Evolutionary conservation across 2,888 invertebrate genomes (phyloP).

Genomic region (Carcina quercana): DNA sequence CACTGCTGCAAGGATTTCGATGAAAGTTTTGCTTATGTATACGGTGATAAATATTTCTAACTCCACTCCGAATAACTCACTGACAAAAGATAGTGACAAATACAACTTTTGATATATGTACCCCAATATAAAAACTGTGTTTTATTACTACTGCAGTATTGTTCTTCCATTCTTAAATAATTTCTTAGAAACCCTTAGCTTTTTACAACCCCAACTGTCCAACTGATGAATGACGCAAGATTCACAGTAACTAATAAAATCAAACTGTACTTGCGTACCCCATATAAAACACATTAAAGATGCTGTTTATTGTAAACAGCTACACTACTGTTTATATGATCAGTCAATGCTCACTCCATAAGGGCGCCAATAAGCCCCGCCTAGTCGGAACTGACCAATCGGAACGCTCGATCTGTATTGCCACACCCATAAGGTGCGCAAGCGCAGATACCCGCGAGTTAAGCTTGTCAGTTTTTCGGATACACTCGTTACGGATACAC

Average conservation of each 20-base stretch:
- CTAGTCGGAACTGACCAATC: conserved; percentile 45
- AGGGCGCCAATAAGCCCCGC: conserved; percentile 37
- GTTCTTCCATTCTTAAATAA: neutral
- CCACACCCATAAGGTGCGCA: conserved; percentile 57
- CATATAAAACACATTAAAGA: conserved; percentile 69
- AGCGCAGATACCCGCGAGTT: conserved; percentile 35
- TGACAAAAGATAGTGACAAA: no score
- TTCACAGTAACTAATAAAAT: conserved; percentile 51
- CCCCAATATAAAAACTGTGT: no score
- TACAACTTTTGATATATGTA: no score
- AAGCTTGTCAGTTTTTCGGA: conserved; percentile 55
- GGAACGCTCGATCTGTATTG: conserved; percentile 26
- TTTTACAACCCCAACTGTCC: conserved; percentile 1
- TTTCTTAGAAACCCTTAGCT: neutral
- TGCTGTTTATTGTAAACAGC: conserved; percentile 68
- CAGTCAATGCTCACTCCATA: conserved; percentile 61
- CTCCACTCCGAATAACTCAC: no score
- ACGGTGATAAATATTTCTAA: no score
- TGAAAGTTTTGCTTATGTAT: no score
- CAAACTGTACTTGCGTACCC: conserved; percentile 51
- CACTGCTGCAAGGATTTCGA: no score
- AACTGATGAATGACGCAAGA: conserved; percentile 47
- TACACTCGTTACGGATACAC: conserved; percentile 35
- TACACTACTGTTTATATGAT: conserved; percentile 55
- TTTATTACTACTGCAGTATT: no score